Base-by-base conservation (phyloP, 2,888 invertebrate species). In the Hydriomena furcata region DNA sequence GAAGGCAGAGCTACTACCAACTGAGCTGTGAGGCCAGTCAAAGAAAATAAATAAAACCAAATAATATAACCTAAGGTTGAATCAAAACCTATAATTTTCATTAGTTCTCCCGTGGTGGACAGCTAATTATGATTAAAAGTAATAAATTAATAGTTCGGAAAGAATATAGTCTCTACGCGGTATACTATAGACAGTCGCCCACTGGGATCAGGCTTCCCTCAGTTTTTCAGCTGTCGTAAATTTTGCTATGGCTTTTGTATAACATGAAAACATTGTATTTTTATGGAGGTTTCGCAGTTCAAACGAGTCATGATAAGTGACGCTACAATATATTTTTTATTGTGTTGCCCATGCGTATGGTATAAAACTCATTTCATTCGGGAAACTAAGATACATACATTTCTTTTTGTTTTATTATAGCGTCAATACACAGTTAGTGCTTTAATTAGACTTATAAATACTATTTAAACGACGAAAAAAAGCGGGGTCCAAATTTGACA, bases 141-240 rank as follows among this genome's bases (percentile, higher is more conserved):
- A 17, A 17, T 17, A 17, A 17, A 17, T n/a, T n/a, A n/a, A 24
- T 23, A 1, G 7, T 32, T 13, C 10, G 30, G 32, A 13, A 12
- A 8, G 7, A 24, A 7, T 32, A 7, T 42, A 10, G 23, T 31
- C 23, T 23, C 31, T 13, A 32, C 42, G 24, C 32, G 12, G 10
- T 20, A 8, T 20, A 4, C 11, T 38, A 27, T 13, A 42, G 17
- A 42, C 32, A 27, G 11, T 6, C 25, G 34, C 34, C 34, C 43
- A 34, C 43, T 31, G 30, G 32, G 25, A 34, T 11, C 11, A 7
- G 27, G 34, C 27, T 43, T 34, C 20, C 27, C 34, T 43, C n/a
- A 43, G 24, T 41, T 42, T 42, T 34, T 25, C 20, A n/a, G 32
- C 7, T 3, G 34, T 34, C 34, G 43, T 43, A 34, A 43, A 43